Base-by-base conservation (phyloP, 2,113 vertebrate genomes). In the Geococcyx californianus region DNA sequence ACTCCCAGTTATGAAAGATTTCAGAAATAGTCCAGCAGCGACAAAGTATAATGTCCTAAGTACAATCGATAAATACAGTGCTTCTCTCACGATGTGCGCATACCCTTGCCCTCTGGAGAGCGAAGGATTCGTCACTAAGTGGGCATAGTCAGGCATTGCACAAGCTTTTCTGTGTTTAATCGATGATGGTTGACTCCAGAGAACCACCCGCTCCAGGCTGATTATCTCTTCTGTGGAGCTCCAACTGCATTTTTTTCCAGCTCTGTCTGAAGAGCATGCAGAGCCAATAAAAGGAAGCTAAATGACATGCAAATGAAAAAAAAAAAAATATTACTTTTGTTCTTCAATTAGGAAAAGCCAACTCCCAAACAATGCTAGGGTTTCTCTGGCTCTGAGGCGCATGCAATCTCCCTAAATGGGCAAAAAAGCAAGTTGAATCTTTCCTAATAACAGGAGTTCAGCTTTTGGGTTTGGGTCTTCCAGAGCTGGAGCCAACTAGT, bases 301-400 rank as follows among this genome's bases (percentile, higher is more conserved):
- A 92, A 78, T 29, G 60, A 92, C 92, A 94, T 1, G 8, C 82
- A 86, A 93, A 95, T 86, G 21, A 91, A 82, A 49, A 47, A 80
- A 81, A 68, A 7, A 66, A 45, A 18, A 16, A 80, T 20, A 68
- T 55, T 77, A 80, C 94, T 95, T 93, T 94, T 97, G 90, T 94
- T 94, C 94, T 95, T 77, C 83, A 92, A 54, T 97, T 96, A 96
- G 84, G 90, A 63, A 45, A 90, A 96, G 82, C 54, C 89, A 91
- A 42, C 38, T 94, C 63, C 51, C 79, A 78, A 77, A 96, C 88
- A 96, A 90, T 88, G 69, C 40, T 45, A 16, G 82, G 28, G 49
- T 84, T 93, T 74, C 40, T 74, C 60, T 92, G 92, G 55, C 6
- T 11, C 68, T 66, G 63, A 83, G 87, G 79, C 34, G 1, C 10